phyloP scores from a whole-genome alignment of 2,888 invertebrate species.

The Cephonodes hylas region DNA sequence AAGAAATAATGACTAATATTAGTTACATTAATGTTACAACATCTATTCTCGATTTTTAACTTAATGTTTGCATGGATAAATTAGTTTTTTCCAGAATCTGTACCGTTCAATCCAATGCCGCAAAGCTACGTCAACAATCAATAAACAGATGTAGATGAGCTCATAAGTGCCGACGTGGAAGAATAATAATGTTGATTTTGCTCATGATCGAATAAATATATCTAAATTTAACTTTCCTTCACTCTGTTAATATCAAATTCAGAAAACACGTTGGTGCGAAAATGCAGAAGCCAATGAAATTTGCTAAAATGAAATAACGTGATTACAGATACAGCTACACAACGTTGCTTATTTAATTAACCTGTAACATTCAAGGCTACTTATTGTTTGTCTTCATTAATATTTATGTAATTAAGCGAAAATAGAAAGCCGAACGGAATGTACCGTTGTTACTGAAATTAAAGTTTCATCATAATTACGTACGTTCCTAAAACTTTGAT shows the following conservation, averaged over 20 bases:
- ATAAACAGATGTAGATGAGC: slow-evolving; percentile 20
- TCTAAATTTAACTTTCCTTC: slow-evolving; percentile 25
- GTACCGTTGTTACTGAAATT: background rate
- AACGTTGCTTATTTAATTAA: slow-evolving; percentile 53
- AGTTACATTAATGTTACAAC: background rate
- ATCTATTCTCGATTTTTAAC: too few species aligned
- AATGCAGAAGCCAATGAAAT: slow-evolving; percentile 54
- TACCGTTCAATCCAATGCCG: background rate
- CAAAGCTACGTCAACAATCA: slow-evolving; percentile 20
- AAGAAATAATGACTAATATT: background rate
- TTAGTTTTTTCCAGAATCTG: background rate
- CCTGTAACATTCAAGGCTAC: background rate
- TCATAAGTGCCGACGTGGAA: slow-evolving; percentile 9
- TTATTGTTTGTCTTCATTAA: slow-evolving; percentile 8
- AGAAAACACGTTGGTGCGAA: slow-evolving; percentile 36
- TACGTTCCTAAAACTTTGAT: background rate
- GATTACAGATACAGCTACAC: slow-evolving; percentile 42
- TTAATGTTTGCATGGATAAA: background rate
- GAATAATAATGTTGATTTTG: slow-evolving; percentile 19
- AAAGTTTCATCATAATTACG: background rate
- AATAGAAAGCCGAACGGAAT: background rate
- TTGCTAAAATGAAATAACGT: slow-evolving; percentile 46
- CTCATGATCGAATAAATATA: slow-evolving; percentile 29
- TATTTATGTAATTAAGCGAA: slow-evolving; percentile 1
- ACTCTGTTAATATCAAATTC: slow-evolving; percentile 32